Evolutionary conservation across 2,797 vertebrate genomes (phyloP), one percentile per base, ranked within the genome.

Genomic region (Paedocypris micromegethes): DNA sequence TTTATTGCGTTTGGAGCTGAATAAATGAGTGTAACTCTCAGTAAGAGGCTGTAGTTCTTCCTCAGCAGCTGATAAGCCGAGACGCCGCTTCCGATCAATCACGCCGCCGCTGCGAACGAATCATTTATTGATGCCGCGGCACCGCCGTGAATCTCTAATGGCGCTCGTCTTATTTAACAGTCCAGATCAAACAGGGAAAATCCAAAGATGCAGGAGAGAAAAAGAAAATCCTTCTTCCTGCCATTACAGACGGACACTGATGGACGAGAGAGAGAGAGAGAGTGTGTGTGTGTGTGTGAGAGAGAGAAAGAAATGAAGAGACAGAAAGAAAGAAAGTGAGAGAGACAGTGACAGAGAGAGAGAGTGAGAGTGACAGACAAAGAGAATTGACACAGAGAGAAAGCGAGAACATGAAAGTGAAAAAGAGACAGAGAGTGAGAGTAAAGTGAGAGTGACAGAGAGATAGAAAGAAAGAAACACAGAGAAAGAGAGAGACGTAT

Each of bases 41-140:
- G 23, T 23, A 23, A 23, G 23, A 23, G 23, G 23, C 23, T 23
- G 23, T 23, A 23, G 23, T 23, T 23, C 23, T 23, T 23, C 23
- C 23, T 23, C 23, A 23, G 23, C 23, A 23, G 23, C 23, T 23
- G 23, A 23, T 23, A 23, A 23, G 23, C 23, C 23, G 23, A 23
- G 23, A 23, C 23, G 23, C 23, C 23, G 23, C 23, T 23, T 23
- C 77, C 75, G 77, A 82, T 85, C 79, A 83, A 77, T 85, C 82
- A 81, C 53, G 68, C 70, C 60, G 77, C 72, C 73, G 68, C 75
- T 58, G 72, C 76, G 79, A 80, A 78, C 79, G 81, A 83, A 82
- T 84, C 77, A 84, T 82, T 81, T 83, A 83, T 81, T 85, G 81
- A 83, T 82, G 75, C 70, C 80, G 79, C 58, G 4, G 68, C 66